Evolutionary conservation across 2,888 invertebrate species (phyloP), one percentile per base, ranked within the genome.

Genomic region (Drosophila mayaguana): DNA sequence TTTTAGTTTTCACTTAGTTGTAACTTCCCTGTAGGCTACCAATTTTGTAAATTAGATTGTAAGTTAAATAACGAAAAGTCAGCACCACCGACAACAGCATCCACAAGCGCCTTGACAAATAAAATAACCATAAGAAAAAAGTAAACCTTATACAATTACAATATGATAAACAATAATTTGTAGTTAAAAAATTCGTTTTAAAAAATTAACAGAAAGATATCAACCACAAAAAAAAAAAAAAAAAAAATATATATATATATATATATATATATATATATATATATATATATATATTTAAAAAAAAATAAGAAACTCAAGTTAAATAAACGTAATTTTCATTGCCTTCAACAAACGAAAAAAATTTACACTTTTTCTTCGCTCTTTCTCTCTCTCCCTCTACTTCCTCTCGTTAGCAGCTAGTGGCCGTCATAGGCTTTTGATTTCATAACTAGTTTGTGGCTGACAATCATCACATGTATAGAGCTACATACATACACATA

Each of bases 291-390:
- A 34, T 34, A 12, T n/a, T n/a, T 36, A 5, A 14, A 36, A 5
- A 36, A 5, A 51, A 34, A 62, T 16, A 12, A 12, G 40, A 75
- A 62, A 78, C 61, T 68, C 36, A 68, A 72, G 64, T 75, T 28
- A 78, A 78, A 78, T 78, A 78, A 78, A 78, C 55, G 80, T 80
- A 72, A 78, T 80, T 72, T 75, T 65, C 75, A 79, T 75, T 78
- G 78, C 80, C 76, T 76, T 72, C 32, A 65, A 66, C 54, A 71
- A 75, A 46, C 22, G 50, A 62, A 70, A 65, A 43, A 59, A 56
- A 59, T 7, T 28, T 8, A 63, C 61, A 72, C 69, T 72, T 75
- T 79, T 76, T 79, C 72, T 79, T 55, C 57, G 72, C 63, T 54
- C 32, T 32, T 2, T 9, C 32, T 32, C 9, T 32, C 32, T 28